Evolutionary conservation across 2,888 invertebrate species (phyloP).

Genomic region (Troides oblongomaculatus): DNA sequence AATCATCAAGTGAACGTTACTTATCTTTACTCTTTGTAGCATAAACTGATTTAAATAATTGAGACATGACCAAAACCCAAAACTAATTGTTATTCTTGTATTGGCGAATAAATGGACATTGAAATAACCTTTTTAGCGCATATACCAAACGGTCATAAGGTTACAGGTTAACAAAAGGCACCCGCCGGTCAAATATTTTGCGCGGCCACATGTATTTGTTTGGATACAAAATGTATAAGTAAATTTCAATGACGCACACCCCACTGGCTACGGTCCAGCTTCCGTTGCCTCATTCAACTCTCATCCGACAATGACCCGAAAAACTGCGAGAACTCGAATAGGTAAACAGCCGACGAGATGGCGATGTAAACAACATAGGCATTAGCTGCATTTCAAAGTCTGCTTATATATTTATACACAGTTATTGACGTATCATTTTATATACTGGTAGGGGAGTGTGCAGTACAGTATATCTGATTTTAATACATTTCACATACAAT

Average conservation of each 20-base stretch:
- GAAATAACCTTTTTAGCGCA: no score
- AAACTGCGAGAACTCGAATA: slow-evolving; percentile 36
- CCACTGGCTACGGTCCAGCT: slow-evolving; percentile 63
- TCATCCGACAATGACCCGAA: slow-evolving; percentile 72
- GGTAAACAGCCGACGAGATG: slow-evolving; percentile 21
- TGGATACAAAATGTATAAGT: slow-evolving; percentile 51
- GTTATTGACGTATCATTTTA: slow-evolving; percentile 10
- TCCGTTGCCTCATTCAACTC: slow-evolving; percentile 71
- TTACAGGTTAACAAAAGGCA: not conserved
- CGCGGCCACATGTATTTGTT: slow-evolving; percentile 41
- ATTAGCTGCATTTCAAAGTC: slow-evolving; percentile 3
- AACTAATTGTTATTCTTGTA: no score
- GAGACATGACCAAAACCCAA: no score
- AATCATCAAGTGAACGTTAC: no score
- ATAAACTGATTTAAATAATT: no score
- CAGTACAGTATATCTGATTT: not conserved
- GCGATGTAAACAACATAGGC: slow-evolving; percentile 13
- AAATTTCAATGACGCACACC: slow-evolving; percentile 64
- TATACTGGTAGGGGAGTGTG: not conserved
- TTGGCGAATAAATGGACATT: no score
- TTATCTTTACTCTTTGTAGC: no score
- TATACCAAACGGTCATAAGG: no score
- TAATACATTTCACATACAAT: not conserved
- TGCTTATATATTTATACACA: not conserved
- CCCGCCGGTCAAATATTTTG: slow-evolving; percentile 28